Percentiles rank a stretch among this genome's conserved stretches.
phyloP scores from a whole-genome alignment of 2,113 vertebrate species.

The Triplophysa tibetana region DNA sequence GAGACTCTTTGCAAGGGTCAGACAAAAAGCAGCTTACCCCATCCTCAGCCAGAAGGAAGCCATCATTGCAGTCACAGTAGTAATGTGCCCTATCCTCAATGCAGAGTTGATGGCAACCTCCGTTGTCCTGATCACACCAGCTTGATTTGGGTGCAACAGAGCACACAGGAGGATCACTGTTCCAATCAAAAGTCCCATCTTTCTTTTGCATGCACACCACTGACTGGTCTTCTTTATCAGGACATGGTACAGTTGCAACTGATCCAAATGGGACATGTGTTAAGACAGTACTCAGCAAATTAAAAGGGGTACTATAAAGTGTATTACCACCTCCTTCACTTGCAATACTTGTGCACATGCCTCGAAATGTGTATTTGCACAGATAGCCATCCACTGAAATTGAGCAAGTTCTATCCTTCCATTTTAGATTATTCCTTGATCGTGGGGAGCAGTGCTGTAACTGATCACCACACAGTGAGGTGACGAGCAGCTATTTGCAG shows the following conservation, averaged over 20 bases:
- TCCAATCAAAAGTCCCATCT: slow-evolving; percentile 77
- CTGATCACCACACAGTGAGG: slow-evolving; percentile 78
- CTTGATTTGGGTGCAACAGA: slow-evolving; percentile 30
- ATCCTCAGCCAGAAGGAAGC: slow-evolving; percentile 65
- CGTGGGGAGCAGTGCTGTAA: slow-evolving; percentile 56
- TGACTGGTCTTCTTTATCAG: slow-evolving; percentile 57
- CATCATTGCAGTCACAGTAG: slow-evolving; percentile 69
- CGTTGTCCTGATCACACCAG: slow-evolving; percentile 73
- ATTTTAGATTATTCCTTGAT: slow-evolving; percentile 74
- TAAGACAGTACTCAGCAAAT: slow-evolving; percentile 69
- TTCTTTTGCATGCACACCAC: slow-evolving; percentile 72
- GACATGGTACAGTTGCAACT: slow-evolving; percentile 74
- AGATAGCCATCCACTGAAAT: slow-evolving; percentile 81
- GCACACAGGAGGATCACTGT: slow-evolving; percentile 72
- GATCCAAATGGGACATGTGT: slow-evolving; percentile 81
- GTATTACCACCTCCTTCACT: slow-evolving; percentile 67
- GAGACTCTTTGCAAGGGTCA: slow-evolving; percentile 60
- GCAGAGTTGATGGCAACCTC: slow-evolving; percentile 79
- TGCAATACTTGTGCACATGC: slow-evolving; percentile 76
- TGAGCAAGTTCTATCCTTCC: slow-evolving; percentile 81
- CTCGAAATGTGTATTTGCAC: slow-evolving; percentile 79
- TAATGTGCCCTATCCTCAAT: slow-evolving; percentile 36
- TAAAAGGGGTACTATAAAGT: slow-evolving; percentile 80
- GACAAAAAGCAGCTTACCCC: slow-evolving; percentile 60
- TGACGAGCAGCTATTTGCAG: slow-evolving; percentile 59